A percentile compares a stretch with the other conserved stretches of the same genome.
Conservation (phyloP, 1,140 invertebrate genomes). For the Diabrotica virgifera region DNA sequence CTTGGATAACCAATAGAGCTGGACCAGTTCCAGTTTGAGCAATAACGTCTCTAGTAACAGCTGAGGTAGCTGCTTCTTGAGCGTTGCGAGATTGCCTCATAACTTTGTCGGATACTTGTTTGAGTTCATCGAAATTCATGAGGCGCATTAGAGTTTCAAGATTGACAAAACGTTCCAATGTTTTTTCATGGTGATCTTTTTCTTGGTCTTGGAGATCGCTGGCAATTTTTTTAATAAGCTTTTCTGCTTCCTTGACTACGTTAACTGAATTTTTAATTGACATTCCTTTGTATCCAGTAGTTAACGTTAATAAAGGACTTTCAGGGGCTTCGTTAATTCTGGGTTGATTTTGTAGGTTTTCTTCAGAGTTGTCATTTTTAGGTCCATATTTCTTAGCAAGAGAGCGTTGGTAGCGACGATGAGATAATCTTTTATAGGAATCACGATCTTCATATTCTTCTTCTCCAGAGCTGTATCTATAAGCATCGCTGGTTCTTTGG, state of each 20-base stretch:
- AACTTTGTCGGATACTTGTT: conserved; percentile 40
- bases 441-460: no score
- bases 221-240: conserved; percentile 55
- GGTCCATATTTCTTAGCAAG: no score
- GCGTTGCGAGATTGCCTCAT: conserved; percentile 49
- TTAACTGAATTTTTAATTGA: conserved; percentile 46
- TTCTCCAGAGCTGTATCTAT: background rate
- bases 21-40: conserved; percentile 63
- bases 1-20: conserved; percentile 57
- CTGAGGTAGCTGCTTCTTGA: conserved; percentile 50
- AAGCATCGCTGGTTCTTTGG: background rate
- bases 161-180: conserved; percentile 60
- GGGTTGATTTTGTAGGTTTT: conserved; percentile 41
- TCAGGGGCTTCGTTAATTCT: conserved; percentile 49
- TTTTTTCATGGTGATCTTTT: conserved; percentile 54
- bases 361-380: conserved; percentile 12
- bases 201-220: conserved; percentile 56
- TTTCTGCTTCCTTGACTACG: conserved; percentile 47
- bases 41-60: conserved; percentile 60
- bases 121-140: conserved; percentile 54
- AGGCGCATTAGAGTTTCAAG: conserved; percentile 55
- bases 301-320: conserved; percentile 52
- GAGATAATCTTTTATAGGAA: no score
- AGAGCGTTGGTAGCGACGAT: no score
- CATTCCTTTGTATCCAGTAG: conserved; percentile 54